phyloP scores from a whole-genome alignment of 2,797 vertebrate genomes.

The Geotrypetes seraphini region DNA sequence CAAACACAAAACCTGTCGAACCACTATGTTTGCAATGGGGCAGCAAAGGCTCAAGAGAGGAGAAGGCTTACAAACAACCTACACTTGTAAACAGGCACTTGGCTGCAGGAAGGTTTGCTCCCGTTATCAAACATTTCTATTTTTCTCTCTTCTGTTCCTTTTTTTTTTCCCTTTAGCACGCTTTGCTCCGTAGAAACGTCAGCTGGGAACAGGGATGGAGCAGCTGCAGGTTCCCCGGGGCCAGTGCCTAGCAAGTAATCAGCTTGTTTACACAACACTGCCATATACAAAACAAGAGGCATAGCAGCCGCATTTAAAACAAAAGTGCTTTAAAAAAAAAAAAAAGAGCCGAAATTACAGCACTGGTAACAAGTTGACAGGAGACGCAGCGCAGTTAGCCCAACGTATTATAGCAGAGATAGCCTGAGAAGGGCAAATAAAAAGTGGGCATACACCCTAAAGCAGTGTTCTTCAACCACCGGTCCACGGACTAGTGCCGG shows the following conservation, averaged over 20 bases:
- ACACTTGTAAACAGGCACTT: conserved; percentile 32
- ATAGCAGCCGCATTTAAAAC: neutral
- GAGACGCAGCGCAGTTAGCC: too few species aligned
- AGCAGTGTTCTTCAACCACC: too few species aligned
- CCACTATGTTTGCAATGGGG: conserved; percentile 10
- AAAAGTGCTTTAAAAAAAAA: too few species aligned
- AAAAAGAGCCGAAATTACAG: too few species aligned
- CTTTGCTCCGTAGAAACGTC: conserved; percentile 21
- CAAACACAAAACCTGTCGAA: neutral
- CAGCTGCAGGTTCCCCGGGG: conserved; percentile 44
- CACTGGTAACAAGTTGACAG: too few species aligned
- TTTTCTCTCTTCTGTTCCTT: conserved; percentile 42
- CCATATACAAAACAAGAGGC: neutral
- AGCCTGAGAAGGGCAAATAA: too few species aligned
- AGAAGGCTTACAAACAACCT: conserved; percentile 26
- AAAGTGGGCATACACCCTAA: too few species aligned
- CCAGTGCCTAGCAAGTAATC: conserved; percentile 31
- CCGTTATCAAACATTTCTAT: conserved; percentile 24
- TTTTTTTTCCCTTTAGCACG: conserved; percentile 36
- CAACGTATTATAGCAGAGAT: too few species aligned
- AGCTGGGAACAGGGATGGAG: conserved; percentile 34
- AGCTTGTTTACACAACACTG: conserved; percentile 48
- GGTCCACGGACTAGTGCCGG: too few species aligned
- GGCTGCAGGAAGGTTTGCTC: conserved; percentile 21
- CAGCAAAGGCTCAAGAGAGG: conserved; percentile 14